Evolutionary conservation across 2,113 vertebrate species (phyloP).

Genomic region (Crocuta crocuta): DNA sequence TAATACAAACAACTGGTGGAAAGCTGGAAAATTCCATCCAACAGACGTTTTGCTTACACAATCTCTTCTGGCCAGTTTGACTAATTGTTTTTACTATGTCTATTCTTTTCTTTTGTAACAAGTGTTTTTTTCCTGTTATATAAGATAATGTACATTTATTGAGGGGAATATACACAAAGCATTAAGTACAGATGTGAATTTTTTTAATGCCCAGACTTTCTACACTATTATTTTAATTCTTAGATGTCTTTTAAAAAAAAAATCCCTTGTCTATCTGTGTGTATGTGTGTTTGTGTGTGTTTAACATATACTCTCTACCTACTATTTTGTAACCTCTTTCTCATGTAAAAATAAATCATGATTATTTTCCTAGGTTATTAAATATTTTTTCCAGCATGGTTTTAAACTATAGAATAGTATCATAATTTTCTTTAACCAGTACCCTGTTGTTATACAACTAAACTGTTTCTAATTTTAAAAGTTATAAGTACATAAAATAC

Average conservation of each 20-base stretch:
- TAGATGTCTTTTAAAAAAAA: neutral
- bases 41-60: neutral
- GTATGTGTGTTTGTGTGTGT: neutral
- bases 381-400: neutral
- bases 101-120: conserved; percentile 6
- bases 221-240: neutral
- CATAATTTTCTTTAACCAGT: conserved; percentile 7
- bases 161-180: neutral
- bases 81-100: neutral
- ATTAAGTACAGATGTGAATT: neutral
- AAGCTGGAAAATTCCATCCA: neutral
- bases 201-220: neutral
- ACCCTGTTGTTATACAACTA: neutral
- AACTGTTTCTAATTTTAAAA: neutral
- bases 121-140: neutral
- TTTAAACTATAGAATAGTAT: neutral
- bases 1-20: neutral
- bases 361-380: conserved; percentile 28
- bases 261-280: neutral
- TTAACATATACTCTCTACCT: neutral
- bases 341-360: neutral
- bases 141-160: neutral
- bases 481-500: neutral
- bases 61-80: neutral
- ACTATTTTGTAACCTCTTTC: neutral